Percentiles rank a stretch among this genome's conserved stretches.
Evolutionary conservation across 92 coral and sea anemone genomes (phyloP).

Genomic region (Nematostella vectensis): DNA sequence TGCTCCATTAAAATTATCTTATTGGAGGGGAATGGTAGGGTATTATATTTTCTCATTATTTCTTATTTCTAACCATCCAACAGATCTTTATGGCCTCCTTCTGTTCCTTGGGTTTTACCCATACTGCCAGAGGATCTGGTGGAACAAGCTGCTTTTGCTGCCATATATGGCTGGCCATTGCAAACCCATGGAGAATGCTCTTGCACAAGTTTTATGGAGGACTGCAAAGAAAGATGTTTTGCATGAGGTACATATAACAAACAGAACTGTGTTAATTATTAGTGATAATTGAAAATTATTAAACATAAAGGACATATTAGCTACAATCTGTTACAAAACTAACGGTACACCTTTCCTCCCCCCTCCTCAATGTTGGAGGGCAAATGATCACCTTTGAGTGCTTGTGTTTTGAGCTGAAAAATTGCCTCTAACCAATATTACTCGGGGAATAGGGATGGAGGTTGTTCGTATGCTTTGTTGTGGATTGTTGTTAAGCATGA

Average conservation of each 20-base stretch:
- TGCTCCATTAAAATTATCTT: too few relatives aligned
- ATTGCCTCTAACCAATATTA: too few relatives aligned
- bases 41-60: too few relatives aligned
- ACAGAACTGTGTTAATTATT: neutral
- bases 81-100: constrained; percentile 86
- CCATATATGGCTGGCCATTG: constrained; percentile 65
- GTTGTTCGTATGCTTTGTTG: too few relatives aligned
- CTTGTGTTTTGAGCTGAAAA: too few relatives aligned
- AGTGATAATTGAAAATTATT: neutral
- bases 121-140: constrained; percentile 78
- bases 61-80: neutral
- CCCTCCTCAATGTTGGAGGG: neutral
- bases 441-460: too few relatives aligned
- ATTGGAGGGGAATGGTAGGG: too few relatives aligned
- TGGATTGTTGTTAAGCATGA: too few relatives aligned
- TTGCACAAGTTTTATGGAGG: constrained; percentile 81
- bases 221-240: constrained; percentile 85
- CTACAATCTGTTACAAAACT: neutral
- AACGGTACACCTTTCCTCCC: neutral
- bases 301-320: neutral
- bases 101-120: constrained; percentile 92
- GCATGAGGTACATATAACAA: constrained; percentile 44
- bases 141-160: constrained; percentile 77
- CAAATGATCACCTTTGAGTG: too few relatives aligned
- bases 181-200: constrained; percentile 52